phyloP scores from a whole-genome alignment of 1,140 invertebrate genomes.

The Asobara japonica region DNA sequence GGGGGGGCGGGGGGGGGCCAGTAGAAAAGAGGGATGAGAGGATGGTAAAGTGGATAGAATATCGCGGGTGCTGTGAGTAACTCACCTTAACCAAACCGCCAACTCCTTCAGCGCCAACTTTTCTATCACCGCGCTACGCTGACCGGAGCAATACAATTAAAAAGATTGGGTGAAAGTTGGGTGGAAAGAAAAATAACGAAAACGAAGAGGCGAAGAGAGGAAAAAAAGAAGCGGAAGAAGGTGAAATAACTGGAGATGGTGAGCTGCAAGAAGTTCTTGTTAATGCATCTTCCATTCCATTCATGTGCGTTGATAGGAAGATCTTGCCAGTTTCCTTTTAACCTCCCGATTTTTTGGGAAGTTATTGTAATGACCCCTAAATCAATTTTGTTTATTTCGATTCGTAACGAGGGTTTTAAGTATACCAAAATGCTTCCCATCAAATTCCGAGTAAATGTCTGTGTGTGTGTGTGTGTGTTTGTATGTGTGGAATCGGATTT shows the following conservation, averaged over 20 bases:
- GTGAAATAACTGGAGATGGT: background rate
- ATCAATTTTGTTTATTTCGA: too few species aligned
- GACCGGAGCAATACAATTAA: slow-evolving; percentile 8
- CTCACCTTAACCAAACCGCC: slow-evolving; percentile 5
- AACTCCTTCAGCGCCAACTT: slow-evolving; percentile 5
- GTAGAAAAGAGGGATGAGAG: background rate
- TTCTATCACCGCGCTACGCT: background rate
- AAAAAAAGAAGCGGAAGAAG: background rate
- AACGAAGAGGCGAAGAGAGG: background rate
- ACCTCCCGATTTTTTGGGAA: too few species aligned
- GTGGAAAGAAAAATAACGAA: background rate
- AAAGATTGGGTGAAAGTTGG: slow-evolving; percentile 2
- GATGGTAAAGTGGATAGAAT: slow-evolving; percentile 10
- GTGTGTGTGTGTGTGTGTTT: too few species aligned
- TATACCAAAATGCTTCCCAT: too few species aligned
- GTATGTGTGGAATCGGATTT: too few species aligned
- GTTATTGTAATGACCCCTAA: too few species aligned
- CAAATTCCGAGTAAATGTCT: too few species aligned
- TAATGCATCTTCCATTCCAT: background rate
- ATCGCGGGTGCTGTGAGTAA: background rate
- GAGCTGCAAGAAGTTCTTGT: background rate
- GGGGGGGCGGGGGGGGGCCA: background rate
- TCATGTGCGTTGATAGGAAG: too few species aligned
- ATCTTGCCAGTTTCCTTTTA: too few species aligned
- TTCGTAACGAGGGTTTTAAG: too few species aligned